Evolutionary conservation across 2,113 vertebrate species (phyloP).

Genomic region (Myotis yumanensis): DNA sequence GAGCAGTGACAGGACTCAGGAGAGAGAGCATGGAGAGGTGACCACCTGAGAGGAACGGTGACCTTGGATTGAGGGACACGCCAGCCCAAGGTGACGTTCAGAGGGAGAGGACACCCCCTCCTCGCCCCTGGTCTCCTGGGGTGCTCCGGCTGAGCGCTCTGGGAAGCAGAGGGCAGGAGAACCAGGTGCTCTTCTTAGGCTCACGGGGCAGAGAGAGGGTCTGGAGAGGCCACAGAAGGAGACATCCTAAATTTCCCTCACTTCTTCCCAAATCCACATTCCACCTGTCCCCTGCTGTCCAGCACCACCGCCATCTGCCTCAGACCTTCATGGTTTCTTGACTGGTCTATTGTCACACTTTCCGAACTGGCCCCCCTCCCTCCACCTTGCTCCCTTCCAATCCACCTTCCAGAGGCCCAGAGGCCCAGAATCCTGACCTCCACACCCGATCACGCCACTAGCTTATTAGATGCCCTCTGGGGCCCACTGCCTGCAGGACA

Average conservation of each 20-base stretch:
- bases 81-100: not conserved
- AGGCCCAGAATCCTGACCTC: not conserved
- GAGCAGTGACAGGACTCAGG: not conserved
- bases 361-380: not conserved
- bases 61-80: not conserved
- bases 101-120: not conserved
- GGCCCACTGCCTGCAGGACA: not conserved
- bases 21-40: not conserved
- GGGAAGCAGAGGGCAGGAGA: not conserved
- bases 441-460: accelerated
- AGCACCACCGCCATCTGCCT: accelerated
- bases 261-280: accelerated
- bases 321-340: not conserved
- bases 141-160: not conserved
- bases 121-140: not conserved
- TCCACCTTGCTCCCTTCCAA: not conserved
- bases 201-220: not conserved
- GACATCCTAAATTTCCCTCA: not conserved
- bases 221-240: not conserved
- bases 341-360: not conserved
- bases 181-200: not conserved
- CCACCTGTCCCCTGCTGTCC: accelerated
- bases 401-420: not conserved
- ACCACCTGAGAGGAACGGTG: not conserved
- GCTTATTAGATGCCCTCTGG: too few relatives aligned